Evolutionary conservation across 2,888 invertebrate species (phyloP).

Genomic region (Leptothorax acervorum): DNA sequence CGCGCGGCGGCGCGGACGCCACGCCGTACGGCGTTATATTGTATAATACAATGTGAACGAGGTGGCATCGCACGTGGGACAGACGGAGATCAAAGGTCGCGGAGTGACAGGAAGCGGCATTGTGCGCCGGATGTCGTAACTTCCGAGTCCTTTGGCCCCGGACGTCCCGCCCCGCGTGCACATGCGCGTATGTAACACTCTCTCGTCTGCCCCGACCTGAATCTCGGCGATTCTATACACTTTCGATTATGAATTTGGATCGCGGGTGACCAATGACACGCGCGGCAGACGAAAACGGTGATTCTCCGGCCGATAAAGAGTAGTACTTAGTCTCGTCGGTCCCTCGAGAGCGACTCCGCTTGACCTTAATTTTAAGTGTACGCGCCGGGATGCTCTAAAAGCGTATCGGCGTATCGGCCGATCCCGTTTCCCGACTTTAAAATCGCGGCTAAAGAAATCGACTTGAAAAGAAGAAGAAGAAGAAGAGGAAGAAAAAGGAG

Average conservation of each 20-base stretch:
- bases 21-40: conserved; percentile 41
- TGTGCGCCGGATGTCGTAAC: conserved; percentile 81
- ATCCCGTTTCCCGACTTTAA: background rate
- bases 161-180: conserved; percentile 57
- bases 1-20: conserved; percentile 3
- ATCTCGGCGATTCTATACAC: background rate
- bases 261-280: background rate
- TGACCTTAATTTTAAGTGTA: conserved; percentile 20
- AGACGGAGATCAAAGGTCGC: conserved; percentile 69
- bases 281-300: background rate
- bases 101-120: conserved; percentile 77
- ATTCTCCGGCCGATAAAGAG: background rate
- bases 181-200: conserved; percentile 37
- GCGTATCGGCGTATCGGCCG: background rate
- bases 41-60: conserved; percentile 47
- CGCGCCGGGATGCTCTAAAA: background rate
- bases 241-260: background rate
- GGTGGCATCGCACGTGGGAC: conserved; percentile 65
- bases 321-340: background rate
- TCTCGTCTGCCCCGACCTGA: background rate
- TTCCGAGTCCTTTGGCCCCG: conserved; percentile 80
- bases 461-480: background rate
- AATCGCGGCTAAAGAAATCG: conserved; percentile 23
- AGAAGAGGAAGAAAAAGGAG: too few species aligned
- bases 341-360: background rate